These are phyloP conservation scores for Paramormyrops kingsleyae DNA, from an alignment of 2,113 vertebrate genomes.

Conservation along the genomic window DNA sequence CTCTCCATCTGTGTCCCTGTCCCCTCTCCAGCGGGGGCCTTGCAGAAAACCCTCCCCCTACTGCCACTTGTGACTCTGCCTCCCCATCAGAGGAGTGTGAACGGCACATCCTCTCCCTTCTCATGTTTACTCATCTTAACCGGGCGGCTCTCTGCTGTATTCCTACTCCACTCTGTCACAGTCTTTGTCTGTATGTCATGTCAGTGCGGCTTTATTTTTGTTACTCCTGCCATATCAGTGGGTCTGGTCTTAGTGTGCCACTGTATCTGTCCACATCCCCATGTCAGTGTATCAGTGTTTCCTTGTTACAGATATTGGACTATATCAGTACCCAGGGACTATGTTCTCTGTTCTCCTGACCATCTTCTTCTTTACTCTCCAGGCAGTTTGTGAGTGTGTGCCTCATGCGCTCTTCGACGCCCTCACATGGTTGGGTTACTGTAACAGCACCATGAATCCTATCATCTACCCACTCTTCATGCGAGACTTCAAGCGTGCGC, in stretches of 20 bases:
- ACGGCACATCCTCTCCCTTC: slow-evolving; percentile 32
- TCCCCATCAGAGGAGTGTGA: slow-evolving; percentile 64
- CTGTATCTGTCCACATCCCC: not conserved
- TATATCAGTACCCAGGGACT: not conserved
- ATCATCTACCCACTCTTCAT: slow-evolving; percentile 97
- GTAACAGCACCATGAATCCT: slow-evolving; percentile 97
- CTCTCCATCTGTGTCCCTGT: slow-evolving; percentile 62
- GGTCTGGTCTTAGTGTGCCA: not conserved
- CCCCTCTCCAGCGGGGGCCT: slow-evolving; percentile 45
- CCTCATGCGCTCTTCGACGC: slow-evolving; percentile 74
- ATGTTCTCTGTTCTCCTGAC: slow-evolving; percentile 1
- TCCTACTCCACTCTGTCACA: not conserved
- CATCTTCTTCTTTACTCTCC: not conserved
- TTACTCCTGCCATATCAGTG: not conserved
- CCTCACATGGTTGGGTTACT: slow-evolving; percentile 95
- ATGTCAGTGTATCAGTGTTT: not conserved
- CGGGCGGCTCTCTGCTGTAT: not conserved
- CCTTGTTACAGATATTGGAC: not conserved
- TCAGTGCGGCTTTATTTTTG: not conserved
- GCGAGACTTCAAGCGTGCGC: slow-evolving; percentile 91
- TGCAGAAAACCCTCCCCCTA: slow-evolving; percentile 39
- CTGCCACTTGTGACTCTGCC: slow-evolving; percentile 33
- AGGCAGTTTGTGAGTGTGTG: slow-evolving; percentile 83
- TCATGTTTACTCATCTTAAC: slow-evolving; percentile 32
- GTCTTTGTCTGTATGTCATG: not conserved